These are phyloP conservation scores for Parascotia fuliginaria DNA, from an alignment of 2,888 invertebrate species.

Conservation along the genomic window DNA sequence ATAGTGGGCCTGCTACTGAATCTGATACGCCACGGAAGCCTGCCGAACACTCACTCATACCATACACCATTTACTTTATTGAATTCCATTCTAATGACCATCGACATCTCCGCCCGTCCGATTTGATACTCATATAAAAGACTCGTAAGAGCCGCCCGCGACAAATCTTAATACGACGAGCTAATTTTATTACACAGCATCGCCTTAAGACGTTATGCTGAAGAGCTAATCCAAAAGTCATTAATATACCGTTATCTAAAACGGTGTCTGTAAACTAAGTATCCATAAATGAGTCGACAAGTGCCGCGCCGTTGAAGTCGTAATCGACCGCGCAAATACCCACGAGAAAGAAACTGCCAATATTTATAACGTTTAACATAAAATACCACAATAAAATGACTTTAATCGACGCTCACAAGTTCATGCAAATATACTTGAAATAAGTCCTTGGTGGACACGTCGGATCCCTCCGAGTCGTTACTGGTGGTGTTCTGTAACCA, in stretches of 20 bases:
- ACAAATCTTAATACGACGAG: conserved; percentile 34
- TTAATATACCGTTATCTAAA: conserved; percentile 75
- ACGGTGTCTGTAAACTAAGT: conserved; percentile 70
- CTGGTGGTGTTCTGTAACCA: conserved; percentile 40
- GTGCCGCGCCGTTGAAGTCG: conserved; percentile 57
- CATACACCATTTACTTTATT: conserved; percentile 66
- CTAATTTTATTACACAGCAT: conserved; percentile 64
- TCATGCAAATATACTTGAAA: conserved; percentile 72
- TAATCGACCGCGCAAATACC: conserved; percentile 61
- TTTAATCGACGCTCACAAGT: conserved; percentile 62
- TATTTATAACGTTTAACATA: conserved; percentile 67
- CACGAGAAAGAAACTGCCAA: conserved; percentile 66
- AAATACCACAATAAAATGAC: conserved; percentile 72
- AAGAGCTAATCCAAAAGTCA: conserved; percentile 70
- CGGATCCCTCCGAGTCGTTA: conserved; percentile 43
- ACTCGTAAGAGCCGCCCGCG: conserved; percentile 18
- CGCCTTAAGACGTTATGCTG: conserved; percentile 52
- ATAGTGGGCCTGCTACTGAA: conserved; percentile 73
- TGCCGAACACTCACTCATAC: conserved; percentile 62
- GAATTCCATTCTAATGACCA: conserved; percentile 73
- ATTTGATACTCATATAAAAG: conserved; percentile 32
- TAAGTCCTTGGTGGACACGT: conserved; percentile 53
- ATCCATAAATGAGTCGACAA: conserved; percentile 75
- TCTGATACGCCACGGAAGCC: conserved; percentile 74
- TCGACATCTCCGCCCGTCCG: conserved; percentile 51